Base-by-base conservation (phyloP, 2,888 invertebrate species). In the Spilarctia lutea region DNA sequence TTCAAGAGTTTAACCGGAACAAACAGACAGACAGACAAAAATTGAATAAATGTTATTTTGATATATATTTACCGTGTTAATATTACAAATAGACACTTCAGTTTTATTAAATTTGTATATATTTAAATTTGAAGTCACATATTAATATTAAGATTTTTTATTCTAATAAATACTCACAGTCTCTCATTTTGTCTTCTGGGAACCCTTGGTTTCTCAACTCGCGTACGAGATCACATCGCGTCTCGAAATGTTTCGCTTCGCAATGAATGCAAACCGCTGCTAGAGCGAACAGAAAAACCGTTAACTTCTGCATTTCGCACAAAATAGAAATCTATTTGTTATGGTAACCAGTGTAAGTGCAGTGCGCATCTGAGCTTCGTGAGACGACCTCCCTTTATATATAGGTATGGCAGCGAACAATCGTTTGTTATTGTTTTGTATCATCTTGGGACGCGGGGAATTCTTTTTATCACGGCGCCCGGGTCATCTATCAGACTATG, bases 131-230 rank as follows among this genome's bases (percentile, higher is more conserved):
- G 3, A 56, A 56, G n/a, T 56, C n/a, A 56, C n/a, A 65, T 30
- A 65, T 65, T 16, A 65, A 27, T 65, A 7, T 30, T 30, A 30
- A 18, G 8, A 3, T 33, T 20, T 20, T 30, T 63, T 30, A 2
- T 63, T 18, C 1, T 7, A 52, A 24, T 7, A 67, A 52, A 35
- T 76, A 81, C 92, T 89, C 79, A 92, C 93, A 93, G 75, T 93
- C 87, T 63, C 88, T 85, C 82, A 93, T 79, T 74, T 92, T 87
- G 42, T 85, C 81, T 73, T 89, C 90, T 0, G 92, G 91, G 73
- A 93, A 92, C 0, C 92, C 91, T 72, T 92, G 93, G 0, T 71
- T 86, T 69, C 91, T 84, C 30, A 93, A 79, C 70, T 91, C 91
- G 0, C 71, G 79, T 0, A 91, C 92, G 66, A 93, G 76, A 10